These are phyloP conservation scores for Puntigrus tetrazona DNA, from an alignment of 2,113 vertebrate species.

Conservation along the genomic window DNA sequence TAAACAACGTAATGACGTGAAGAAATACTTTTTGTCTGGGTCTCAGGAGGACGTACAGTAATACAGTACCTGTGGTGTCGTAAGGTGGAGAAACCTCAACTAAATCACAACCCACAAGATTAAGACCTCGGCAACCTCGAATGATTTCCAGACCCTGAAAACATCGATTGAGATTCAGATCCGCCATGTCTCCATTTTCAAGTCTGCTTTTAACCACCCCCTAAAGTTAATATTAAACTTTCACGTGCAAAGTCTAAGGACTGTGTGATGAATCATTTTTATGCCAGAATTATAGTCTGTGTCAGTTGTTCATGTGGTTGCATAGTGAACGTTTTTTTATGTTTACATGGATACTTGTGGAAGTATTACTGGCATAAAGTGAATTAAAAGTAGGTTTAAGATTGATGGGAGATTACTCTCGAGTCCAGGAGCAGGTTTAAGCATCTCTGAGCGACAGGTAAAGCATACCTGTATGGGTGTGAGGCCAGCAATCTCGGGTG, in stretches of 20 bases:
- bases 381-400: neutral
- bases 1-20: too few species aligned
- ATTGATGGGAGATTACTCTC: neutral
- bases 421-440: too few species aligned
- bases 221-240: conserved; percentile 10
- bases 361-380: neutral
- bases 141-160: conserved; percentile 89
- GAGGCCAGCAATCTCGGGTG: conserved; percentile 90
- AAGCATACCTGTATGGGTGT: conserved; percentile 86
- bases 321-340: neutral
- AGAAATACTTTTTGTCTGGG: too few species aligned
- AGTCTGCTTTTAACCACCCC: neutral
- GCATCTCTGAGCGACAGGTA: neutral
- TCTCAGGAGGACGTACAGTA: too few species aligned
- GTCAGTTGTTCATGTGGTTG: neutral
- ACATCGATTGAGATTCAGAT: neutral
- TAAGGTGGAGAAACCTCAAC: conserved; percentile 91
- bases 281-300: neutral
- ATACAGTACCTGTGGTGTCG: conserved; percentile 81
- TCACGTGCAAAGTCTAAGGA: neutral
- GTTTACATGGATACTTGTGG: neutral
- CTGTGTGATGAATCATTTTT: too few species aligned
- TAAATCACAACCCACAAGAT: conserved; percentile 89
- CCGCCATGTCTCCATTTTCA: neutral
- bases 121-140: conserved; percentile 87